These are phyloP conservation scores for Spatulosminthurus flaviceps DNA, from an alignment of 2,888 invertebrate species.

Conservation along the genomic window DNA sequence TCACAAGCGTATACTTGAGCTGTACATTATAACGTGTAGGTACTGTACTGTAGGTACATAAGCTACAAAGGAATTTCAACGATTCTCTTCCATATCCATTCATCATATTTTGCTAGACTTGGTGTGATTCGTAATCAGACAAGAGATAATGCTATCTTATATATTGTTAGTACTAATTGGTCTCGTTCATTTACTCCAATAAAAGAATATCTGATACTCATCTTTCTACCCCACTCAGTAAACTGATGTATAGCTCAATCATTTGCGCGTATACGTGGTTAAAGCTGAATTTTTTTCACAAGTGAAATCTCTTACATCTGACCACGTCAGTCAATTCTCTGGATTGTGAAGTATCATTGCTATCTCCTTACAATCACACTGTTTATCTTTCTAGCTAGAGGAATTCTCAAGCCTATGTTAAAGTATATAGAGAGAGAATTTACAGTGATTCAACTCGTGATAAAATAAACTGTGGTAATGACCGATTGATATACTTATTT, in stretches of 20 bases:
- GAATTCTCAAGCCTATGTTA: too few species aligned
- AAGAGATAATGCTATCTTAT: constrained; percentile 11
- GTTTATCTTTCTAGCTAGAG: too few species aligned
- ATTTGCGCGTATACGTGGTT: neutral
- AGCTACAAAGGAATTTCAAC: neutral
- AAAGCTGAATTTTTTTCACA: neutral
- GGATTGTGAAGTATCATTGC: neutral
- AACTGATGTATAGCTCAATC: neutral
- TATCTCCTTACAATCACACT: neutral
- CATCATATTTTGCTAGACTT: neutral
- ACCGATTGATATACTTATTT: constrained; percentile 3
- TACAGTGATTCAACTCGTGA: too few species aligned
- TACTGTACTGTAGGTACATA: neutral
- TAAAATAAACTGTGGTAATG: neutral
- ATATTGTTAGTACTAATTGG: neutral
- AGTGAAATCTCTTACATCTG: neutral
- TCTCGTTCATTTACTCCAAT: constrained; percentile 10
- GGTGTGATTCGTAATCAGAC: neutral
- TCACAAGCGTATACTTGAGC: neutral
- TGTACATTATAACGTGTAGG: neutral
- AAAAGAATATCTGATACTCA: neutral
- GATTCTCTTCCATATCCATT: neutral
- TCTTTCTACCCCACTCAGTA: constrained; percentile 4
- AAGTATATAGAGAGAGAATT: too few species aligned
- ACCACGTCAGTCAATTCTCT: neutral